Evolutionary conservation across 2,113 vertebrate species (phyloP).

Genomic region (Pteropus alecto): DNA sequence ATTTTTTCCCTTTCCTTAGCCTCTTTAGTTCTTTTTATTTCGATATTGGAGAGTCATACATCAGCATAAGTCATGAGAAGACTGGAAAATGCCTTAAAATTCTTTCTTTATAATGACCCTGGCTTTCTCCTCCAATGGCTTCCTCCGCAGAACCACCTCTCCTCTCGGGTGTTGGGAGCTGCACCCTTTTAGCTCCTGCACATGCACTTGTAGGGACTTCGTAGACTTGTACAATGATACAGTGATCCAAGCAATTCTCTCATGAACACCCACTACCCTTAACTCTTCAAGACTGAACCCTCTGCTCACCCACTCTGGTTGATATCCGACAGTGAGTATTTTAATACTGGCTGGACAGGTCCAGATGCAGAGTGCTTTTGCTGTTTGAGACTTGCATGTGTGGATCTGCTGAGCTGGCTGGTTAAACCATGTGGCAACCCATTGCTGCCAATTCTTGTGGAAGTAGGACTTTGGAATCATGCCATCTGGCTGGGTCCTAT

Average conservation of each 20-base stretch:
- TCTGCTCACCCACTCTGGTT: neutral
- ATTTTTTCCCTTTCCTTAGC: neutral
- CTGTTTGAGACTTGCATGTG: neutral
- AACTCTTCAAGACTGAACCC: neutral
- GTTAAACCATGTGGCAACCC: neutral
- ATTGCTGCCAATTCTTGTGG: neutral
- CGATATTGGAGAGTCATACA: neutral
- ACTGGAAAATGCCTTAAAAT: neutral
- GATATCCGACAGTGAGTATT: neutral
- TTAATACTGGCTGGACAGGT: neutral
- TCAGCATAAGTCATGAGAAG: neutral
- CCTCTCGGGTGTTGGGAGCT: neutral
- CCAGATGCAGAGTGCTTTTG: neutral
- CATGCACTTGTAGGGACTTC: neutral
- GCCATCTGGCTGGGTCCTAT: neutral
- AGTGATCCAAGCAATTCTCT: neutral
- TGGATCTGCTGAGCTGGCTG: neutral
- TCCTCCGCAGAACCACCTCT: neutral
- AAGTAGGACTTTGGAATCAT: neutral
- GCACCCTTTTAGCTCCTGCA: neutral
- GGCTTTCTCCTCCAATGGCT: neutral
- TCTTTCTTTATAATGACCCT: neutral
- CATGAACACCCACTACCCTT: neutral
- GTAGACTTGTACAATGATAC: neutral
- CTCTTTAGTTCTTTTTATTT: neutral